Percentiles rank a stretch among this genome's conserved stretches.
phyloP scores from a whole-genome alignment of 2,797 vertebrate species.

The Aldrovandia affinis region DNA sequence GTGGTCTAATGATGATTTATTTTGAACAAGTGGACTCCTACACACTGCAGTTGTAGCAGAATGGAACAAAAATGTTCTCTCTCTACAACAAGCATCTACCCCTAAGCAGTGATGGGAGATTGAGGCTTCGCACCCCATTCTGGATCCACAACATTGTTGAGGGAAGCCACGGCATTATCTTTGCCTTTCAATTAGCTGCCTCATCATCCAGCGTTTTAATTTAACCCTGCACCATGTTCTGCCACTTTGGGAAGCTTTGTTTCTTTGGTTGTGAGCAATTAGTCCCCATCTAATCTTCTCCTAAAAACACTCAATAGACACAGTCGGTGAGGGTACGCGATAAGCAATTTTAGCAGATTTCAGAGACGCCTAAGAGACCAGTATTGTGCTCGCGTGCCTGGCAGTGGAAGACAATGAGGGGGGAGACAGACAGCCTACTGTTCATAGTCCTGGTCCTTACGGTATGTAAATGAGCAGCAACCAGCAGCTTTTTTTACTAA shows the following conservation, averaged over 20 bases:
- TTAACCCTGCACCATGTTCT: neutral
- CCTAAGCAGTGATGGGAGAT: neutral
- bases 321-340: neutral
- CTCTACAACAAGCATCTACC: neutral
- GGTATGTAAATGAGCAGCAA: too few species aligned
- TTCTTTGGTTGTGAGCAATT: neutral
- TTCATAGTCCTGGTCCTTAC: too few species aligned
- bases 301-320: neutral
- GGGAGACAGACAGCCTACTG: too few species aligned
- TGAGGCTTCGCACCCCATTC: neutral
- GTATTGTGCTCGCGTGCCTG: too few species aligned
- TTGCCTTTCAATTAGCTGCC: constrained; percentile 17
- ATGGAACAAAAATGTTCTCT: neutral
- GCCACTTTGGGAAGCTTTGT: neutral
- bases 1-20: neutral
- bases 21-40: neutral
- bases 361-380: neutral
- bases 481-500: too few species aligned
- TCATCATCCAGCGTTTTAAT: neutral
- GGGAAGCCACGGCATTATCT: neutral
- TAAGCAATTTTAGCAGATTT: neutral
- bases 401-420: too few species aligned
- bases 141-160: neutral
- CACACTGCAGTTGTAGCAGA: neutral
- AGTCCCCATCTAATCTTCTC: neutral